phyloP scores from a whole-genome alignment of 2,797 vertebrate genomes.

The Scarus forsteni region DNA sequence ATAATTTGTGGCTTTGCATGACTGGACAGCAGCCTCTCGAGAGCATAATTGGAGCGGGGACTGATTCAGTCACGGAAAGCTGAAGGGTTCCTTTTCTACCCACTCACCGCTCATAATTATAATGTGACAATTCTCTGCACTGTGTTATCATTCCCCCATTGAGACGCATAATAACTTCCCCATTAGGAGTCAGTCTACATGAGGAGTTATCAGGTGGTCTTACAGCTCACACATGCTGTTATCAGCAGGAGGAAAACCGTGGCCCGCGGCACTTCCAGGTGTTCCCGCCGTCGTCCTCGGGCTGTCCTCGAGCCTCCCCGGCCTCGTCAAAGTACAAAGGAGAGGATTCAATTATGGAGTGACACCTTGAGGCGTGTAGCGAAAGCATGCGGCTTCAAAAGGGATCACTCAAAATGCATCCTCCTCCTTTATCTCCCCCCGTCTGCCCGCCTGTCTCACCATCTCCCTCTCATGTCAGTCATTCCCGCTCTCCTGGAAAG shows the following conservation, averaged over 20 bases:
- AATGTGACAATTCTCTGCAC: slow-evolving; percentile 64
- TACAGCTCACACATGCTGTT: slow-evolving; percentile 39
- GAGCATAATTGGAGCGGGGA: slow-evolving; percentile 48
- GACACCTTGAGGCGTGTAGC: slow-evolving; percentile 55
- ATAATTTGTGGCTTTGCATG: slow-evolving; percentile 50
- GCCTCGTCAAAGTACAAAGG: slow-evolving; percentile 50
- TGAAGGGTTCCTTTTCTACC: slow-evolving; percentile 51
- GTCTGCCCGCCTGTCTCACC: slow-evolving; percentile 28
- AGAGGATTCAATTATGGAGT: slow-evolving; percentile 68
- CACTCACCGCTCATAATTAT: slow-evolving; percentile 57
- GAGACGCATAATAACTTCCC: slow-evolving; percentile 66
- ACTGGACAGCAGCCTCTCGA: slow-evolving; percentile 53
- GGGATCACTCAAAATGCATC: slow-evolving; percentile 38
- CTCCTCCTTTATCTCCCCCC: slow-evolving; percentile 36
- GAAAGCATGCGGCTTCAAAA: slow-evolving; percentile 47
- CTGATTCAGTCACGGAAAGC: slow-evolving; percentile 54
- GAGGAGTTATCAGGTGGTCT: slow-evolving; percentile 47
- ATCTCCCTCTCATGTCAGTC: slow-evolving; percentile 14
- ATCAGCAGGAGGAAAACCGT: slow-evolving; percentile 29
- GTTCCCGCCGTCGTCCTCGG: slow-evolving; percentile 32
- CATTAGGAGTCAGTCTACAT: slow-evolving; percentile 61
- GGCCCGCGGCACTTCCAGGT: slow-evolving; percentile 24
- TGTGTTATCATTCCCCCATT: slow-evolving; percentile 61
- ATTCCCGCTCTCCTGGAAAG: slow-evolving; percentile 17
- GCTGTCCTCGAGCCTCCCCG: slow-evolving; percentile 38